phyloP scores from a whole-genome alignment of 1,140 invertebrate species.

The Steinernema khuongi region DNA sequence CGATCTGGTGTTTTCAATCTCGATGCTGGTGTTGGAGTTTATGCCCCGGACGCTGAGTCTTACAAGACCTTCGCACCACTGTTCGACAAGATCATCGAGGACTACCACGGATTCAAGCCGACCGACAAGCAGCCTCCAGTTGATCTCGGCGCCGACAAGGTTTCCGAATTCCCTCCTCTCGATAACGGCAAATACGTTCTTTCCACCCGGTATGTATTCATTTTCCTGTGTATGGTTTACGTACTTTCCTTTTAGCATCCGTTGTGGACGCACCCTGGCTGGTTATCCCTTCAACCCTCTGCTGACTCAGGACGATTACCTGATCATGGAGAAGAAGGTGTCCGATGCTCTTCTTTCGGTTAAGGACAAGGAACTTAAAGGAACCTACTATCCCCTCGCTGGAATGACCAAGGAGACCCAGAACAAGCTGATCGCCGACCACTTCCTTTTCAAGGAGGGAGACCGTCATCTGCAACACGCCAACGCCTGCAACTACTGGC shows the following conservation, averaged over 20 bases:
- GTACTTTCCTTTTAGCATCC: conserved; percentile 66
- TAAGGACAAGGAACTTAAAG: conserved; percentile 70
- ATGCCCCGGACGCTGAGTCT: conserved; percentile 66
- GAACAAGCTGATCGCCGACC: conserved; percentile 65
- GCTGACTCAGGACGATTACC: conserved; percentile 52
- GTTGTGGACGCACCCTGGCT: conserved; percentile 73
- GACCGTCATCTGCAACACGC: conserved; percentile 69
- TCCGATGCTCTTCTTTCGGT: conserved; percentile 51
- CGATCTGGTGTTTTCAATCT: conserved; percentile 25
- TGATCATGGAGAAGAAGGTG: conserved; percentile 56
- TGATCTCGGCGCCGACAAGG: conserved; percentile 78
- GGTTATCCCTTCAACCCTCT: conserved; percentile 80
- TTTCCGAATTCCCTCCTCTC: conserved; percentile 69
- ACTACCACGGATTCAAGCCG: conserved; percentile 80
- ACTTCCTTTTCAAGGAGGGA: conserved; percentile 70
- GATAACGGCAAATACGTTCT: conserved; percentile 81
- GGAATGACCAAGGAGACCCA: conserved; percentile 58
- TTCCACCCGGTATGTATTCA: conserved; percentile 70
- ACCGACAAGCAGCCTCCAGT: conserved; percentile 34
- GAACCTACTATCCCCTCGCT: conserved; percentile 83
- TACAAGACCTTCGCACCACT: conserved; percentile 77
- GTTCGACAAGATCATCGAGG: conserved; percentile 90
- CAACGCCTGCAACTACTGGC: conserved; percentile 90
- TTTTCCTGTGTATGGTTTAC: neutral
- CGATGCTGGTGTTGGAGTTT: conserved; percentile 12